Evolutionary conservation across 2,113 vertebrate genomes (phyloP).

Genomic region (Microtus richardsoni): DNA sequence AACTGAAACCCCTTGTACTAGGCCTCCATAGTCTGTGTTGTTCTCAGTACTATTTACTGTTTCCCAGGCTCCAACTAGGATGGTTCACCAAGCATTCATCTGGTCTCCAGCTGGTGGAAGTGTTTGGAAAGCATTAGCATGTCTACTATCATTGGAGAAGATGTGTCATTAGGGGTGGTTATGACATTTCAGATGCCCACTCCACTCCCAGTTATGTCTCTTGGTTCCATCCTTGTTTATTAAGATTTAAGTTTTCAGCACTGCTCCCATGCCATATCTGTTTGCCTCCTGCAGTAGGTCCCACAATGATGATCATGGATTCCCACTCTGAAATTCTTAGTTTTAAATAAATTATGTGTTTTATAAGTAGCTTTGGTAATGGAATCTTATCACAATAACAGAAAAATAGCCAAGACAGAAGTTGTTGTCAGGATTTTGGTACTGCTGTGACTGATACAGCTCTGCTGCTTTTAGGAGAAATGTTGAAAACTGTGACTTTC

Average conservation of each 20-base stretch:
- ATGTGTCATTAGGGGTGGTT: background rate
- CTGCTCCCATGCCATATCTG: background rate
- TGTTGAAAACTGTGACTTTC: background rate
- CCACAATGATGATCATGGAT: background rate
- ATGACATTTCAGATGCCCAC: background rate
- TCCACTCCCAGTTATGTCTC: background rate
- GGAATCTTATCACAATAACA: background rate
- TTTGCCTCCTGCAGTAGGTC: background rate
- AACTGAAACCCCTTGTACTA: background rate
- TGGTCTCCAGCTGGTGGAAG: background rate
- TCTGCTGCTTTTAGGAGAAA: background rate
- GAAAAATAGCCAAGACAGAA: background rate
- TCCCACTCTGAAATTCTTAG: background rate
- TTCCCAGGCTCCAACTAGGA: no score
- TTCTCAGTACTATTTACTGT: no score
- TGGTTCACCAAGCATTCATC: no score
- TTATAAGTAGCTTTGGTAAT: background rate
- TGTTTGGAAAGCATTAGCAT: background rate
- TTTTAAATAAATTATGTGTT: background rate
- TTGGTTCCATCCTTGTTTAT: background rate
- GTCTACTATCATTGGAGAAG: background rate
- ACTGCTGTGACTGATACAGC: background rate
- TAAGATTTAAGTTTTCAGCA: background rate
- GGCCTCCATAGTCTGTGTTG: no score
- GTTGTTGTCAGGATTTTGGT: background rate